Evolutionary conservation across 2,797 vertebrate species (phyloP).

Genomic region (Mionectes olivaceus): DNA sequence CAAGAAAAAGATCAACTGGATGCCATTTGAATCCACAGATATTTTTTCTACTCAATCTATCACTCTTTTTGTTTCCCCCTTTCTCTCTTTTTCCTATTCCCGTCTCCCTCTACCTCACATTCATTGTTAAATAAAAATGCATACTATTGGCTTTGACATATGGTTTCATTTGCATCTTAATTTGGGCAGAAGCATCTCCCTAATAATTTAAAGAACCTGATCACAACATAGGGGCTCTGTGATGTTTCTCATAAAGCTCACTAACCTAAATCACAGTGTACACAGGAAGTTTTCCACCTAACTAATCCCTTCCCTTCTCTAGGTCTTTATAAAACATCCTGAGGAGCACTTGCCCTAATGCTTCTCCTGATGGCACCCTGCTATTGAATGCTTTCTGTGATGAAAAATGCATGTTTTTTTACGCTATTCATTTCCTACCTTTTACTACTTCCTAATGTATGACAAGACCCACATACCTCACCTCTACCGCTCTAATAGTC

Average conservation of each 20-base stretch:
- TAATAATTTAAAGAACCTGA: background rate
- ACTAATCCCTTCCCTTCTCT: background rate
- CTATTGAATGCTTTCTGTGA: background rate
- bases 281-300: background rate
- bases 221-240: background rate
- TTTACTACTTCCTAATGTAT: background rate
- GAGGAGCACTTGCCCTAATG: background rate
- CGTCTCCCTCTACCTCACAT: background rate
- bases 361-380: background rate
- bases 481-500: background rate
- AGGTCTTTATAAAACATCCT: background rate
- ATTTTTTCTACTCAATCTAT: background rate
- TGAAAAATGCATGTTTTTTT: background rate
- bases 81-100: background rate
- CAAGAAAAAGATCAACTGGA: background rate
- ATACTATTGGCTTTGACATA: background rate
- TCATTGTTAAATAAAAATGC: background rate
- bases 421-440: background rate
- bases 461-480: background rate
- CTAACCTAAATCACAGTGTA: background rate
- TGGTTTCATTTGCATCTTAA: background rate
- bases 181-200: background rate
- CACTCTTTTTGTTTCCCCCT: background rate
- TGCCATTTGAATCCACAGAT: background rate
- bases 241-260: background rate